Evolutionary conservation across 2,797 vertebrate species (phyloP).

Genomic region (Enteromius paludinosus): DNA sequence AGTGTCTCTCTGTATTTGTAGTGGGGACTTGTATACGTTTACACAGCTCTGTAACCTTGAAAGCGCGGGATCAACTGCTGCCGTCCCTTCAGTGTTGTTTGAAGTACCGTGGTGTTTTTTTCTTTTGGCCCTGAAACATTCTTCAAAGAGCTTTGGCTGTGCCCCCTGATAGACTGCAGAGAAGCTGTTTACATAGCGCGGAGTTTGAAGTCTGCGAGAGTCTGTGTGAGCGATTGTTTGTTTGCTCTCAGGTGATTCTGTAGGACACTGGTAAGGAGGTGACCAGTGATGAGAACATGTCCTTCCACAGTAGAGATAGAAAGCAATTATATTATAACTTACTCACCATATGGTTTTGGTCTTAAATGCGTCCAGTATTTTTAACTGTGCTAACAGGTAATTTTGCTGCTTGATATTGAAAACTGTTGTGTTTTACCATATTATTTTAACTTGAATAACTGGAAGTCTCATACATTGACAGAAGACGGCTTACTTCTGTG

Average conservation of each 20-base stretch:
- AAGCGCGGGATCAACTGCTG: conserved; percentile 44
- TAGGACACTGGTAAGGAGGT: neutral
- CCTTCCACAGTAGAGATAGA: neutral
- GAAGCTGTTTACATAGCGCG: conserved; percentile 47
- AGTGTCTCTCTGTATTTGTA: conserved; percentile 37
- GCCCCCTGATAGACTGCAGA: conserved; percentile 52
- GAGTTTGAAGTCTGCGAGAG: conserved; percentile 47
- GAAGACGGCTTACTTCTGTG: neutral
- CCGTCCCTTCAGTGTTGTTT: conserved; percentile 49
- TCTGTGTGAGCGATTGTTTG: conserved; percentile 47
- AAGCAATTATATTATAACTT: neutral
- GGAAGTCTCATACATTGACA: neutral
- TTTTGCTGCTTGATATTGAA: neutral
- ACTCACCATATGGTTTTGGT: neutral
- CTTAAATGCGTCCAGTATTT: too few species aligned
- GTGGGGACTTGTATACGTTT: conserved; percentile 55
- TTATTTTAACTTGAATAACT: neutral
- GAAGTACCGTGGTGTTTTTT: conserved; percentile 39
- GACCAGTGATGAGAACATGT: conserved; percentile 1
- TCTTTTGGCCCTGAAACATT: conserved; percentile 26
- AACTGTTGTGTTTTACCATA: neutral
- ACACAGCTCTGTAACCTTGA: conserved; percentile 55
- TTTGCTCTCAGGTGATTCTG: conserved; percentile 42
- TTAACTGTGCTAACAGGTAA: too few species aligned
- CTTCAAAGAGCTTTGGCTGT: conserved; percentile 49